Percentiles rank a stretch among this genome's conserved stretches.
These are phyloP conservation scores for Pygocentrus nattereri DNA, from an alignment of 2,797 vertebrate species.

Conservation along the genomic window DNA sequence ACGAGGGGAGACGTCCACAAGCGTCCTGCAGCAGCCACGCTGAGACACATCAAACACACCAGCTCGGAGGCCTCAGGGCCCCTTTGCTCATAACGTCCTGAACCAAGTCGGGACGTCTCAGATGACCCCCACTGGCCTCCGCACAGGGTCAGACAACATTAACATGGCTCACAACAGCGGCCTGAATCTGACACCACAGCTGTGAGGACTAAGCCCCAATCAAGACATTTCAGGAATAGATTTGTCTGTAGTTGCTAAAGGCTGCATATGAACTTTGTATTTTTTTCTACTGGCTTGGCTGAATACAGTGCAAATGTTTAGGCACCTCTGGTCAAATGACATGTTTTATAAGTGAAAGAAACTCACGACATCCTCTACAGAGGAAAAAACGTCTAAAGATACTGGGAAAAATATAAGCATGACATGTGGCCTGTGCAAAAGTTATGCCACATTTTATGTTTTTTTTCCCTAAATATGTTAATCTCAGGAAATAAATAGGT, in stretches of 20 bases:
- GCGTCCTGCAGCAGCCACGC: conserved; percentile 37
- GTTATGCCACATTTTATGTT: too few relatives aligned
- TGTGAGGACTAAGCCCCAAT: not conserved
- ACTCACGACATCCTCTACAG: too few relatives aligned
- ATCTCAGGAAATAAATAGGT: too few relatives aligned
- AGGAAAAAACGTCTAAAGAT: too few relatives aligned
- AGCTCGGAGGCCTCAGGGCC: conserved; percentile 34
- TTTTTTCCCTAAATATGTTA: too few relatives aligned
- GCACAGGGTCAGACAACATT: conserved; percentile 44
- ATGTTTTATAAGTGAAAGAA: too few relatives aligned
- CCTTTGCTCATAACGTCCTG: conserved; percentile 11
- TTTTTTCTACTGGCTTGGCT: not conserved
- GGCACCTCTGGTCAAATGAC: too few relatives aligned
- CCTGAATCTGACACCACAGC: conserved; percentile 40
- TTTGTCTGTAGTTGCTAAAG: not conserved
- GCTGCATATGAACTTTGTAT: not conserved
- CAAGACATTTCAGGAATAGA: not conserved
- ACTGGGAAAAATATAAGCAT: too few relatives aligned
- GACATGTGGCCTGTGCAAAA: too few relatives aligned
- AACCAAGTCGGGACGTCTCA: conserved; percentile 38
- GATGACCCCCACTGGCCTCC: conserved; percentile 13
- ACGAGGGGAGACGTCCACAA: conserved; percentile 18
- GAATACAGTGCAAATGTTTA: too few relatives aligned
- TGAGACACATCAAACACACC: conserved; percentile 57
- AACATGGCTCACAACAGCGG: not conserved